phyloP scores from a whole-genome alignment of 1,140 invertebrate species.

The Nixonia krombeini region DNA sequence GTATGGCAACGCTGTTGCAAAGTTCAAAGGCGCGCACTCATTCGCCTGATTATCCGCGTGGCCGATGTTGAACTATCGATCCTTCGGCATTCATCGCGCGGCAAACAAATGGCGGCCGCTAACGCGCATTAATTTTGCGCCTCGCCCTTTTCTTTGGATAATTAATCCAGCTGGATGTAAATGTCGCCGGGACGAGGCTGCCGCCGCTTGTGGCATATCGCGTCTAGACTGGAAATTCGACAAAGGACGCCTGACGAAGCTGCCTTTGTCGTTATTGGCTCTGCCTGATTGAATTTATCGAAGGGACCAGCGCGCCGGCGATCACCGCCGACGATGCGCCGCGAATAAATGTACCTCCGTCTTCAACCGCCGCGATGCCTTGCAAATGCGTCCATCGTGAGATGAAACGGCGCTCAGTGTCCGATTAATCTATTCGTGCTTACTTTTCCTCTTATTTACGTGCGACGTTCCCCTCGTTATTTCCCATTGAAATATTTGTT shows the following conservation, averaged over 20 bases:
- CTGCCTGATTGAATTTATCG: slow-evolving; percentile 9
- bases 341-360: too few relatives aligned
- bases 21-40: slow-evolving; percentile 30
- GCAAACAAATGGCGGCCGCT: slow-evolving; percentile 22
- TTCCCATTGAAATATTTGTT: too few relatives aligned
- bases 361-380: too few relatives aligned
- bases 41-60: slow-evolving; percentile 22
- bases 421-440: too few relatives aligned
- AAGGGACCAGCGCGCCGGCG: neutral
- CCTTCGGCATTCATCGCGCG: slow-evolving; percentile 25
- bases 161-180: slow-evolving; percentile 13
- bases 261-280: neutral
- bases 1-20: slow-evolving; percentile 12
- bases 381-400: too few relatives aligned
- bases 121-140: slow-evolving; percentile 23
- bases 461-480: too few relatives aligned
- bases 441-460: too few relatives aligned
- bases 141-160: slow-evolving; percentile 14
- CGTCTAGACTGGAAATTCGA: slow-evolving; percentile 11
- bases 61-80: slow-evolving; percentile 23
- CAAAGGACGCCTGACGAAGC: neutral
- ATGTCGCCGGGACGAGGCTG: neutral
- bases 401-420: too few relatives aligned
- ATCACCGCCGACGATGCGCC: too few relatives aligned
- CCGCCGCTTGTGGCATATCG: neutral